Evolutionary conservation across 1,140 invertebrate species (phyloP).

Genomic region (Rhyacophila brunnea): DNA sequence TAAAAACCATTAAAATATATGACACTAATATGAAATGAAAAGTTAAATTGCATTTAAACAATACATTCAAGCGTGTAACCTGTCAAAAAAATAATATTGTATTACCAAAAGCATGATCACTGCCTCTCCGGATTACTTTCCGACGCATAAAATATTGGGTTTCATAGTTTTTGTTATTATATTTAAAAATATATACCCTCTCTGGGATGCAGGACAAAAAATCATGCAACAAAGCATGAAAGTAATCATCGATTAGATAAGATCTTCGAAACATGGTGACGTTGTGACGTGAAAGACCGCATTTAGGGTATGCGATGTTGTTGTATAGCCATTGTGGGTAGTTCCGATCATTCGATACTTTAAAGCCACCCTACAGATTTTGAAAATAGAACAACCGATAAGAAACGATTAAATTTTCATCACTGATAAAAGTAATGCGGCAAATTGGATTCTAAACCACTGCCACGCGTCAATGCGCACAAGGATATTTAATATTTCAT

Average conservation of each 20-base stretch:
- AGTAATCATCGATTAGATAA: conserved; percentile 11
- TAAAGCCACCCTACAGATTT: neutral
- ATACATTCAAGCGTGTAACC: no score
- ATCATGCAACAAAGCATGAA: conserved; percentile 9
- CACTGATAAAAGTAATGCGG: conserved; percentile 15
- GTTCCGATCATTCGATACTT: conserved; percentile 20
- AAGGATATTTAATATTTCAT: conserved; percentile 19
- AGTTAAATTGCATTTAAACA: no score
- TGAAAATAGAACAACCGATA: conserved; percentile 4
- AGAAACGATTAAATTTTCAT: conserved; percentile 26
- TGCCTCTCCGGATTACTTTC: neutral
- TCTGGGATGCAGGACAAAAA: neutral
- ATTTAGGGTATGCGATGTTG: neutral
- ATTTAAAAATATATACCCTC: neutral
- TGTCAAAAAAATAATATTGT: neutral
- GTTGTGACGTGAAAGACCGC: conserved; percentile 26
- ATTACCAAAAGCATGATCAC: neutral
- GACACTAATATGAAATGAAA: no score
- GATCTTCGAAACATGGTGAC: conserved; percentile 17
- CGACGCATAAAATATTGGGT: conserved; percentile 17
- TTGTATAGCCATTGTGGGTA: no score
- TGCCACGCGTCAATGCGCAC: neutral
- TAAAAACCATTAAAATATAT: no score
- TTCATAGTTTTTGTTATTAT: conserved; percentile 2
- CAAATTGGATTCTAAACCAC: conserved; percentile 22